These are phyloP conservation scores for Arvicanthis niloticus DNA, from an alignment of 2,113 vertebrate genomes.

Conservation along the genomic window DNA sequence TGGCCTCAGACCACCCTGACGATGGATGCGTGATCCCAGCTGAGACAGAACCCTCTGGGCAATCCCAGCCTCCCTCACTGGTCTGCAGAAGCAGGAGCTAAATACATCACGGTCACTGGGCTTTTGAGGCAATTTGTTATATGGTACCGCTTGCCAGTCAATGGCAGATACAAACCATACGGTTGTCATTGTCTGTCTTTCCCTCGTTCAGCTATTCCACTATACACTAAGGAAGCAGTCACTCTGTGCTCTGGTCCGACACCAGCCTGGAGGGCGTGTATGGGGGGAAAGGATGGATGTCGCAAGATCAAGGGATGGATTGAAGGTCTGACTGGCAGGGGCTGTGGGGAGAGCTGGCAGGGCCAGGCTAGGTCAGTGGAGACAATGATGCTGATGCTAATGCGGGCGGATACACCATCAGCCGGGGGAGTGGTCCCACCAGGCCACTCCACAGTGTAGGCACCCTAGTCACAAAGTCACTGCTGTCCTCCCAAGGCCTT, in stretches of 20 bases:
- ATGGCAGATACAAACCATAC: neutral
- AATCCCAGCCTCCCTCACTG: neutral
- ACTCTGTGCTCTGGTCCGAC: neutral
- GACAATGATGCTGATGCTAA: too few relatives aligned
- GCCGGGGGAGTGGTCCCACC: neutral
- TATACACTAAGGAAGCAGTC: neutral
- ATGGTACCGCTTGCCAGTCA: rapidly evolving
- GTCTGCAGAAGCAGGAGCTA: neutral
- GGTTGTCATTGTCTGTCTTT: neutral
- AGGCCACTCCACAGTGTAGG: neutral
- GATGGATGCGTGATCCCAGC: neutral
- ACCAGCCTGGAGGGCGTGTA: too few relatives aligned
- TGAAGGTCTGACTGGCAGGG: neutral
- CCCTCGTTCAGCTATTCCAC: neutral
- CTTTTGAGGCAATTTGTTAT: neutral
- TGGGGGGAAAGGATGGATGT: neutral
- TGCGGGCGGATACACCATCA: too few relatives aligned
- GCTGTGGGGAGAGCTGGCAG: neutral
- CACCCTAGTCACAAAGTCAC: rapidly evolving
- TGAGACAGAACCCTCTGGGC: neutral
- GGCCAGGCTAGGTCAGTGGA: too few relatives aligned
- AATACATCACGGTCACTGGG: neutral
- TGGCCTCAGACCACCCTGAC: neutral
- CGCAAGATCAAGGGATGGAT: neutral
- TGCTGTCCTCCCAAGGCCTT: rapidly evolving